Evolutionary conservation across 37 sponge, comb jelly and placozoan genomes (phyloP).

Genomic region (Axinella damicornis): DNA sequence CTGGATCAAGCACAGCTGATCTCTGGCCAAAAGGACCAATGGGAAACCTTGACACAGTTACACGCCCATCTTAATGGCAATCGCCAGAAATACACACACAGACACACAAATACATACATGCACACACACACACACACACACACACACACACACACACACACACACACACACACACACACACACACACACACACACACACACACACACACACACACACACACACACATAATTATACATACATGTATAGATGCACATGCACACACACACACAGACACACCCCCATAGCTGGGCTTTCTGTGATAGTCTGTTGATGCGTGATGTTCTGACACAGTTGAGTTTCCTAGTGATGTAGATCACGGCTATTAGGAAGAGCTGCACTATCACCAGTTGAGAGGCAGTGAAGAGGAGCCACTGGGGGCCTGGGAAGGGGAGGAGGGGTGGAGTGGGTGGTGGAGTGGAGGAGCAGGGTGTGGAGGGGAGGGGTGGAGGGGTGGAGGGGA

Average conservation of each 20-base stretch:
- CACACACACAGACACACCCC: conserved; percentile 42
- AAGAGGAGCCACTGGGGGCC: conserved; percentile 75
- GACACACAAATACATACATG: conserved; percentile 6
- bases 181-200: conserved; percentile 29
- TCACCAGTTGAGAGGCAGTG: conserved; percentile 55
- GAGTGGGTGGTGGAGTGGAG: not conserved
- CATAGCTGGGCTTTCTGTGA: conserved; percentile 70
- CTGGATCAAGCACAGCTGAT: too few species aligned
- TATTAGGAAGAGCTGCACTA: conserved; percentile 67
- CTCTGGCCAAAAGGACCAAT: too few species aligned
- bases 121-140: conserved; percentile 19
- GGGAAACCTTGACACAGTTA: too few species aligned
- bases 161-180: not conserved
- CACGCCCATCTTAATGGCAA: too few species aligned
- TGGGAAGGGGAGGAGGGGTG: not conserved
- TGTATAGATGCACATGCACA: not conserved
- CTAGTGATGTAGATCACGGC: conserved; percentile 66
- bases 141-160: not conserved
- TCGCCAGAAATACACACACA: conserved; percentile 11
- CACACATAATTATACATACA: not conserved
- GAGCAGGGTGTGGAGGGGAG: not conserved
- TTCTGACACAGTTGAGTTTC: conserved; percentile 53
- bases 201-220: conserved; percentile 39
- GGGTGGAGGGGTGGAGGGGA: not conserved
- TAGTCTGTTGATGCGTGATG: conserved; percentile 35